Evolutionary conservation across 2,797 vertebrate species (phyloP).

Genomic region (Chrosomus eos): DNA sequence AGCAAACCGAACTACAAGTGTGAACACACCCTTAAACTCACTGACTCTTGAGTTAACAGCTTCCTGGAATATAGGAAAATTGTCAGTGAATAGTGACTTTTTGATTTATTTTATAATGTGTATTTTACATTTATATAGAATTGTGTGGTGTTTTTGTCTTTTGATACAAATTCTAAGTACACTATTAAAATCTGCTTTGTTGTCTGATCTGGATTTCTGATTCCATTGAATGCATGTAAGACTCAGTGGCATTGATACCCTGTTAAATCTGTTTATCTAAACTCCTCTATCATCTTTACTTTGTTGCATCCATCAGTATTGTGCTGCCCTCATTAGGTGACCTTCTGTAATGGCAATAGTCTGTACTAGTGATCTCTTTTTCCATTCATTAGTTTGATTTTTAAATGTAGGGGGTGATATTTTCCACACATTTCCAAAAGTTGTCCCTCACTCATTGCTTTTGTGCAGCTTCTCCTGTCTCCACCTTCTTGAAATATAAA

Average conservation of each 20-base stretch:
- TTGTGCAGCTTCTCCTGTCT: neutral
- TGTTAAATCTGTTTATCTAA: neutral
- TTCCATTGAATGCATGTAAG: neutral
- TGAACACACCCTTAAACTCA: neutral
- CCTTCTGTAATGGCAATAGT: slow-evolving; percentile 6
- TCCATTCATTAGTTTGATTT: neutral
- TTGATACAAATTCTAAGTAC: neutral
- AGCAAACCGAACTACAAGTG: too few relatives aligned
- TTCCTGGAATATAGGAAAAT: neutral
- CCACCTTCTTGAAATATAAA: neutral
- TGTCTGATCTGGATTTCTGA: slow-evolving; percentile 10
- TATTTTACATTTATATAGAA: neutral
- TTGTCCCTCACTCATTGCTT: neutral
- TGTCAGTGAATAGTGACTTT: neutral
- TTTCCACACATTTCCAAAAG: neutral
- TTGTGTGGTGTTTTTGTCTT: neutral
- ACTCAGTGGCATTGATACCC: slow-evolving; percentile 9
- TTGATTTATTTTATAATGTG: neutral
- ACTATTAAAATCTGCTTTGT: neutral
- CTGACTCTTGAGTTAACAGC: neutral
- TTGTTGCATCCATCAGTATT: neutral
- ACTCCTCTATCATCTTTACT: slow-evolving; percentile 8
- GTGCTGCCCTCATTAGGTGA: slow-evolving; percentile 50
- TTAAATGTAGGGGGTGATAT: neutral
- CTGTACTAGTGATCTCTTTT: neutral